Conservation (phyloP, 2,888 invertebrate species). For the Diaphora mendica region DNA sequence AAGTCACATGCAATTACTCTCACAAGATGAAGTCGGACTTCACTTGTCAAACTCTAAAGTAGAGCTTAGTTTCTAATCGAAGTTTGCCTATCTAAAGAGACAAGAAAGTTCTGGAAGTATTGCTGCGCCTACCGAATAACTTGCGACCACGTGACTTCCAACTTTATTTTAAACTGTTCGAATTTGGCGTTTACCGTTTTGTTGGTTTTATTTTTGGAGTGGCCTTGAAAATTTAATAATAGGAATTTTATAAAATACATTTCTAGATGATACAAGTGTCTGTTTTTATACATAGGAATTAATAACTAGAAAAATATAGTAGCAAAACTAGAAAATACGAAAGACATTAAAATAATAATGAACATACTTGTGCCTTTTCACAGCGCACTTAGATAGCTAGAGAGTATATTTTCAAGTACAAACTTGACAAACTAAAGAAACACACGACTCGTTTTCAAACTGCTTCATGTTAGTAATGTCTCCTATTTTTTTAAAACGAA, state of each 20-base stretch:
- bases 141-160: slow-evolving; percentile 48
- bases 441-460: slow-evolving; percentile 27
- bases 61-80: slow-evolving; percentile 56
- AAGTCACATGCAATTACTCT: slow-evolving; percentile 52
- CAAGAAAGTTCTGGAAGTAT: slow-evolving; percentile 48
- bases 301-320: too few relatives aligned
- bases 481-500: slow-evolving; percentile 43
- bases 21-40: slow-evolving; percentile 49
- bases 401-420: neutral
- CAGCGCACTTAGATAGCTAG: neutral
- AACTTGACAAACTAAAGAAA: slow-evolving; percentile 19
- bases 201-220: slow-evolving; percentile 29
- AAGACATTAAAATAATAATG: neutral
- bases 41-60: slow-evolving; percentile 52
- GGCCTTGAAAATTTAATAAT: neutral
- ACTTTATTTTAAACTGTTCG: slow-evolving; percentile 33
- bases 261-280: too few relatives aligned
- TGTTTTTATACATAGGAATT: too few relatives aligned
- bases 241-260: neutral
- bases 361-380: neutral
- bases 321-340: too few relatives aligned
- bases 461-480: slow-evolving; percentile 36
- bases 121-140: slow-evolving; percentile 51
- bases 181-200: slow-evolving; percentile 26
- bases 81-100: slow-evolving; percentile 54